Evolutionary conservation across 1,140 invertebrate species (phyloP).

Genomic region (Drosophila pandora): DNA sequence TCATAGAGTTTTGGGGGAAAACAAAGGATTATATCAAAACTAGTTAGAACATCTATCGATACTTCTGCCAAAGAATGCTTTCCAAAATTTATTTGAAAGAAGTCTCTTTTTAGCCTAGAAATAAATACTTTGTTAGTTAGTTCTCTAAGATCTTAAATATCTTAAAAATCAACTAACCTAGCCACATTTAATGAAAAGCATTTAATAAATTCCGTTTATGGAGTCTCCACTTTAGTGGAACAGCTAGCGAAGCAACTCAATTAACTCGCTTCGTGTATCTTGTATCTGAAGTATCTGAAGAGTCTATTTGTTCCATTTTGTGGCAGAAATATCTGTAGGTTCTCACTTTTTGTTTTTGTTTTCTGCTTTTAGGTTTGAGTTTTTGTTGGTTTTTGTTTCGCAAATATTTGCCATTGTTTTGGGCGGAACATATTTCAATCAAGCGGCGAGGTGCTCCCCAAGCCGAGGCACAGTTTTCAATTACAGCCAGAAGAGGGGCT

Average conservation of each 20-base stretch:
- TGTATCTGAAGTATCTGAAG: slow-evolving; percentile 16
- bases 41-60: no score
- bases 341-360: background rate
- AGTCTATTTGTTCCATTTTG: slow-evolving; percentile 14
- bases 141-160: no score
- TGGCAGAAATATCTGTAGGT: slow-evolving; percentile 24
- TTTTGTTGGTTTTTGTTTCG: slow-evolving; percentile 35
- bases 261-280: slow-evolving; percentile 49
- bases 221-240: background rate
- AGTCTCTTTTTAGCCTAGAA: no score
- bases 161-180: no score
- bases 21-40: no score
- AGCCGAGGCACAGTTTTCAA: slow-evolving; percentile 47
- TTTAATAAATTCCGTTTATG: background rate
- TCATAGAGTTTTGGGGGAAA: no score
- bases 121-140: no score
- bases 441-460: slow-evolving; percentile 5
- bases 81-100: no score
- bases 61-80: no score
- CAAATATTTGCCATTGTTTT: slow-evolving; percentile 77
- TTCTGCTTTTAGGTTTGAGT: background rate
- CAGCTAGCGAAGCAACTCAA: slow-evolving; percentile 58
- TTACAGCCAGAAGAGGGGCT: slow-evolving; percentile 22
- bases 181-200: no score
- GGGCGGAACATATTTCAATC: slow-evolving; percentile 68